phyloP scores from a whole-genome alignment of 2,888 invertebrate species.

The Allophyes oxyacanthae region DNA sequence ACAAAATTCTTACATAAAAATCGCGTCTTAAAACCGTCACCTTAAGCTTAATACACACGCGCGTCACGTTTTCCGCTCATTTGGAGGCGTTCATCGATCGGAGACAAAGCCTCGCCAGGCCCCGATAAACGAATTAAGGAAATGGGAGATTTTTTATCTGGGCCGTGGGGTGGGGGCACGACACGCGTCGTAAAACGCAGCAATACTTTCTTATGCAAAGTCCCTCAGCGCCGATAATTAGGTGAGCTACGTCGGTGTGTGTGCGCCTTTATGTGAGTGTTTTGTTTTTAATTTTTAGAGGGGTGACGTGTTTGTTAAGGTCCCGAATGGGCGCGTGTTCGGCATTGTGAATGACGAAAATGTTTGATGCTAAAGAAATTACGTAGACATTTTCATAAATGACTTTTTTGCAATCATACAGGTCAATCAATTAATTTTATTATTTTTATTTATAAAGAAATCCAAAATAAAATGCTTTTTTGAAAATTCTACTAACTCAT shows the following conservation, averaged over 20 bases:
- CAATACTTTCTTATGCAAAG: conserved; percentile 89
- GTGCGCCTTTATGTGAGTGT: conserved; percentile 73
- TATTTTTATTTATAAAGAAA: too few species aligned
- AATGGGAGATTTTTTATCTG: conserved; percentile 90
- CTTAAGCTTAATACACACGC: conserved; percentile 86
- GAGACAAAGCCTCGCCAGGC: conserved; percentile 87
- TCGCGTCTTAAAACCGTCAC: conserved; percentile 70
- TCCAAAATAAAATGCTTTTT: too few species aligned
- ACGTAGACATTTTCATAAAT: not conserved
- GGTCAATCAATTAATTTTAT: too few species aligned
- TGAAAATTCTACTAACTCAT: too few species aligned
- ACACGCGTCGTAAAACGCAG: conserved; percentile 88
- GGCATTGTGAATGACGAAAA: conserved; percentile 18
- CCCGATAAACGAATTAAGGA: conserved; percentile 90
- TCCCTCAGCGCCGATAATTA: conserved; percentile 86
- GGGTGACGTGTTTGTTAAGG: conserved; percentile 61
- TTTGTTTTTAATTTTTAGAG: conserved; percentile 84
- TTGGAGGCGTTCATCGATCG: conserved; percentile 88
- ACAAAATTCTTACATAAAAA: conserved; percentile 55
- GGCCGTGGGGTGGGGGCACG: conserved; percentile 74
- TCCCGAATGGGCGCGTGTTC: conserved; percentile 43
- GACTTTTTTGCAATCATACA: too few species aligned
- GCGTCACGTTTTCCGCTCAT: conserved; percentile 87
- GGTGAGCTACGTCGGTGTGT: conserved; percentile 79
- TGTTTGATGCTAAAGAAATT: not conserved